Percentiles rank a stretch among this genome's conserved stretches.
Evolutionary conservation across 1,140 invertebrate species (phyloP).

Genomic region (Scaptomyza graminum): DNA sequence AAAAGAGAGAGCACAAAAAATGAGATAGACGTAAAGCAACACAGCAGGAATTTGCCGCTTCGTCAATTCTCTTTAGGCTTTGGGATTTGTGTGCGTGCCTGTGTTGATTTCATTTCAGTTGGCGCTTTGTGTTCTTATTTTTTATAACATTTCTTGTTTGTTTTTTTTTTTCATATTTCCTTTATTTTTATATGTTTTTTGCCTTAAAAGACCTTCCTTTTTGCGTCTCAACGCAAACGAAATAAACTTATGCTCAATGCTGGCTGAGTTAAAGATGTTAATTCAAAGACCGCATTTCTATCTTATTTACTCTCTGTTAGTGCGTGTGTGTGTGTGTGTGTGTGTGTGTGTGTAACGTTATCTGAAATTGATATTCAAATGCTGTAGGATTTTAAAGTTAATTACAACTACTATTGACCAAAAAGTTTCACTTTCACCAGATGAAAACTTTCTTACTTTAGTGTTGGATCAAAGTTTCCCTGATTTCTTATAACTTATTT

Average conservation of each 20-base stretch:
- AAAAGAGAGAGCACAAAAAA: not conserved
- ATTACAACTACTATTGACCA: no score
- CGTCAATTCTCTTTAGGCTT: conserved; percentile 24
- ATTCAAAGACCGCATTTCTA: conserved; percentile 21
- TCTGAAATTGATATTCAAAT: not conserved
- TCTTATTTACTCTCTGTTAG: no score
- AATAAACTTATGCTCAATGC: conserved; percentile 66
- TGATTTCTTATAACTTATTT: no score
- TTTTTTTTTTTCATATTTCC: conserved; percentile 9
- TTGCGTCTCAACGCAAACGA: conserved; percentile 51
- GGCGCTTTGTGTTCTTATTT: conserved; percentile 35
- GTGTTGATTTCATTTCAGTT: conserved; percentile 70
- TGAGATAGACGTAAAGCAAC: conserved; percentile 29
- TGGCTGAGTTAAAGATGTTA: conserved; percentile 36
- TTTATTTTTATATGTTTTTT: conserved; percentile 12
- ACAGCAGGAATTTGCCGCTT: conserved; percentile 14
- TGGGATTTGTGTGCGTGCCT: conserved; percentile 10
- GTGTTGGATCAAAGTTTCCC: no score
- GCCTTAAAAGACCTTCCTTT: conserved; percentile 24
- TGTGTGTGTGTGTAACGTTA: not conserved
- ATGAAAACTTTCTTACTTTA: no score
- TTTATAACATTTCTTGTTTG: no score
- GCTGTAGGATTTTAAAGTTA: no score
- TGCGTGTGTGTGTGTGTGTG: no score
- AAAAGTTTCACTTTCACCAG: no score